These are phyloP conservation scores for Choristoneura rosaceana DNA, from an alignment of 2,888 invertebrate genomes.

Conservation along the genomic window DNA sequence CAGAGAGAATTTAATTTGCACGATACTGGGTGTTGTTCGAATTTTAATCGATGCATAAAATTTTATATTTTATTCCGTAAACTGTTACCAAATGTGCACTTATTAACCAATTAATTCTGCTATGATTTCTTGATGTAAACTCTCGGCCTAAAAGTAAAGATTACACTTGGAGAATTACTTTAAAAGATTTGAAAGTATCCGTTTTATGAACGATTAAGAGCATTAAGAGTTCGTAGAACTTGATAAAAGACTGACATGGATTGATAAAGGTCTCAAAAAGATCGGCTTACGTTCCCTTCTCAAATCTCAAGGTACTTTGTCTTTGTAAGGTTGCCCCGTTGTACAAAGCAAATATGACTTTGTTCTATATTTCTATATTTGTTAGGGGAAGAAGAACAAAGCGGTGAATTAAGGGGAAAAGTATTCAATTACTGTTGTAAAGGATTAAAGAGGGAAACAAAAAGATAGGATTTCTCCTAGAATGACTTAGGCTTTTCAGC, in stretches of 20 bases:
- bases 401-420: conserved; percentile 23
- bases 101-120: too few species aligned
- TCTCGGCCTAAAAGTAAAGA: conserved; percentile 5
- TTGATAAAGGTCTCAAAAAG: conserved; percentile 36
- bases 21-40: too few species aligned
- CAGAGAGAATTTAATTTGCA: too few species aligned
- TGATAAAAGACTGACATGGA: conserved; percentile 28
- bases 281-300: conserved; percentile 30
- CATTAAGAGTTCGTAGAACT: conserved; percentile 23
- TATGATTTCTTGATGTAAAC: neutral
- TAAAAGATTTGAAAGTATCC: conserved; percentile 4
- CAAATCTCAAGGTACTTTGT: conserved; percentile 36
- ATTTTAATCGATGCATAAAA: too few species aligned
- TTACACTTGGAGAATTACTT: conserved; percentile 15
- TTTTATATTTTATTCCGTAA: too few species aligned
- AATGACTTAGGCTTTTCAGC: neutral
- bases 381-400: conserved; percentile 16
- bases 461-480: conserved; percentile 2
- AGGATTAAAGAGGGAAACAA: conserved; percentile 6
- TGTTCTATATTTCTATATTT: conserved; percentile 24
- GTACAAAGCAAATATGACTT: conserved; percentile 39
- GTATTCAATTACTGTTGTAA: conserved; percentile 28
- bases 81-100: too few species aligned
- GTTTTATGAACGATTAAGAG: conserved; percentile 25
- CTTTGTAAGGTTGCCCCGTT: conserved; percentile 18